Percentiles rank a stretch among this genome's conserved stretches.
These are phyloP conservation scores for Gryllus longicercus DNA, from an alignment of 2,888 invertebrate species.

Conservation along the genomic window DNA sequence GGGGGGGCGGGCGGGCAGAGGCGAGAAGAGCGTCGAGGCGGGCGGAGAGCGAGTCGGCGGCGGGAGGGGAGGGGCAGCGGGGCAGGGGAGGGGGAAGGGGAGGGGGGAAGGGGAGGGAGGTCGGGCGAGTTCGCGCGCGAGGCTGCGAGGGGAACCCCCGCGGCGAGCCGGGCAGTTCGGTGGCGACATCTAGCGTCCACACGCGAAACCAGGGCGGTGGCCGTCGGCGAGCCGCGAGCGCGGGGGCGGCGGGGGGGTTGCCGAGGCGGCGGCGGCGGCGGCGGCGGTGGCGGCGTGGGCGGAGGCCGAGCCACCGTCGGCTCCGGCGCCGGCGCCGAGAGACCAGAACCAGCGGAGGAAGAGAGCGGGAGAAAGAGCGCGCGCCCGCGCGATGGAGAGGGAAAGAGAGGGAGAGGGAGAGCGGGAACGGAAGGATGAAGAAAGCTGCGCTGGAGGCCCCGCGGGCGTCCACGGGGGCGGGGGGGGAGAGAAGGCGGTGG, in stretches of 20 bases:
- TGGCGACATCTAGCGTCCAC: conserved; percentile 35
- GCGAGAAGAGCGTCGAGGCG: conserved; percentile 24
- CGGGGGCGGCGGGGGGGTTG: too few relatives aligned
- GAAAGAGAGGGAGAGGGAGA: background rate
- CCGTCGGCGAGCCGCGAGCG: background rate
- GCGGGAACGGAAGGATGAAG: too few relatives aligned
- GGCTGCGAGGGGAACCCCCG: conserved; percentile 23
- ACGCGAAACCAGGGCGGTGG: conserved; percentile 30
- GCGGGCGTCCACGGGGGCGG: too few relatives aligned
- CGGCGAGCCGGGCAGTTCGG: conserved; percentile 28
- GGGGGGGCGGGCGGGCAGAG: conserved; percentile 18
- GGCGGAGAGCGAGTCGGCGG: conserved; percentile 24
- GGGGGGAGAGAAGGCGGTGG: too few relatives aligned
- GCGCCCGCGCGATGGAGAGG: background rate
- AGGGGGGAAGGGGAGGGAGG: conserved; percentile 29
- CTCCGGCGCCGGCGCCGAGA: background rate
- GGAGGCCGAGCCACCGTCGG: too few relatives aligned
- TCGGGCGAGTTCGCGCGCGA: background rate
- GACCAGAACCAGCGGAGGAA: background rate
- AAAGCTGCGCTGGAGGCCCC: too few relatives aligned
- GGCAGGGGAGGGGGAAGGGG: background rate
- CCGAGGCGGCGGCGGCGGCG: too few relatives aligned
- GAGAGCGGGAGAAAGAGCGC: background rate
- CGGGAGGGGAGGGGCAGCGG: background rate
- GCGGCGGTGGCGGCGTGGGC: too few relatives aligned